Percentiles rank a stretch among this genome's conserved stretches.
phyloP scores from a whole-genome alignment of 2,113 vertebrate species.

The Hystrix cristata region DNA sequence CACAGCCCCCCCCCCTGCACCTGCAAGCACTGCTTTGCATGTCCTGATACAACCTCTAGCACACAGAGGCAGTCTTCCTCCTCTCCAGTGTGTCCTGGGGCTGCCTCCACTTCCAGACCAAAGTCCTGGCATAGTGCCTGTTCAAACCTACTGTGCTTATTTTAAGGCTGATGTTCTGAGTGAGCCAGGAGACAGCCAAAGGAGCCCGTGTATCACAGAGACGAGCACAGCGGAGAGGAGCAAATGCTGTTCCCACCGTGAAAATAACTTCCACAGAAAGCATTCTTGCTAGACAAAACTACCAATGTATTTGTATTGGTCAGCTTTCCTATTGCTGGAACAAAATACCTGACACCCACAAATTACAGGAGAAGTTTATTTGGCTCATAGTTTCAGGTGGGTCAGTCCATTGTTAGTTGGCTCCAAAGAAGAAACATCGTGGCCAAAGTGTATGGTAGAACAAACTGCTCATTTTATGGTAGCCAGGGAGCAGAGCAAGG shows the following conservation, averaged over 20 bases:
- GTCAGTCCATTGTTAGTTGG: background rate
- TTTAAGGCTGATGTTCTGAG: too few relatives aligned
- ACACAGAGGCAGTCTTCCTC: fast-evolving
- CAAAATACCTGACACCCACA: background rate
- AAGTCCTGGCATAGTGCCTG: fast-evolving
- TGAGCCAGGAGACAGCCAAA: fast-evolving
- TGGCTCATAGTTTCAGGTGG: background rate
- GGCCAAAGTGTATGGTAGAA: background rate
- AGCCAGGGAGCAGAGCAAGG: background rate
- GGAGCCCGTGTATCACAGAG: fast-evolving
- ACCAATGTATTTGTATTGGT: background rate
- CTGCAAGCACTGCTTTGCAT: too few relatives aligned
- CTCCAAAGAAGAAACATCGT: background rate
- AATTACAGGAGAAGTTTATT: background rate
- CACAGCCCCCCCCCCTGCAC: fast-evolving
- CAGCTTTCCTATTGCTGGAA: background rate
- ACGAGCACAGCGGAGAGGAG: fast-evolving
- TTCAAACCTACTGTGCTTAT: background rate
- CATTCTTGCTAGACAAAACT: background rate
- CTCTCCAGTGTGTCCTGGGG: background rate
- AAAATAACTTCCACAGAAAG: background rate
- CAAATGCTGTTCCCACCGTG: fast-evolving
- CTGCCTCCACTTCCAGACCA: background rate
- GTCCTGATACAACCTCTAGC: background rate
- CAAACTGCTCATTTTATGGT: background rate